phyloP scores from a whole-genome alignment of 2,113 vertebrate species.

The Sinosuthora webbiana region DNA sequence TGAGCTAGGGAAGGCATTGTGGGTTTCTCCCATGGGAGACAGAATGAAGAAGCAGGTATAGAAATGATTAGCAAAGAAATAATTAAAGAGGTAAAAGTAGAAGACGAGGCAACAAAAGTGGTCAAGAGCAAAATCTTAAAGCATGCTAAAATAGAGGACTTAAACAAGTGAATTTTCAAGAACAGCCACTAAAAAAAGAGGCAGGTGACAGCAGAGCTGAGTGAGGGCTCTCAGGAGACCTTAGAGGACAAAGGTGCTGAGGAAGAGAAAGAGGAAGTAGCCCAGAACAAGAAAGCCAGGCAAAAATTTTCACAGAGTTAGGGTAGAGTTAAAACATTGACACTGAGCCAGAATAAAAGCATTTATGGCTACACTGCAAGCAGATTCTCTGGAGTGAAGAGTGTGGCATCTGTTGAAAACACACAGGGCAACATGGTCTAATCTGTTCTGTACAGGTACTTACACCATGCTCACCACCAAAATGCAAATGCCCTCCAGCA shows the following conservation, averaged over 20 bases:
- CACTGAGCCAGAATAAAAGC: not conserved
- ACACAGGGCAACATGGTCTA: not conserved
- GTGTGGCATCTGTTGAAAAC: constrained; percentile 9
- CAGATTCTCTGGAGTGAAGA: not conserved
- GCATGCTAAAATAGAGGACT: not conserved
- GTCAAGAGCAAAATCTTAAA: not conserved
- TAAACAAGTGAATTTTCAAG: not conserved
- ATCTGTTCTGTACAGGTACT: constrained; percentile 13
- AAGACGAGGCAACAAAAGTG: not conserved
- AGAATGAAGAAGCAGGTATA: not conserved
- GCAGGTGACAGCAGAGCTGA: not conserved
- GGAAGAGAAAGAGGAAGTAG: not conserved
- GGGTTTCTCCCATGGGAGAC: not conserved
- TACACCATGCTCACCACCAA: not conserved
- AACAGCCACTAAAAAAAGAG: not conserved
- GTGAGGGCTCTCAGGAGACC: not conserved
- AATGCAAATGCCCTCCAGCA: constrained; percentile 46
- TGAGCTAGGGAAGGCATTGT: not conserved
- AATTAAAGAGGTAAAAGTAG: not conserved
- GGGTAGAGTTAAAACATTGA: not conserved
- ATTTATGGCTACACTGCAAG: not conserved
- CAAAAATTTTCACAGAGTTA: not conserved
- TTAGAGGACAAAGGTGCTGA: not conserved
- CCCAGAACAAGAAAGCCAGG: not conserved
- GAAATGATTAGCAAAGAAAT: not conserved